Evolutionary conservation across 2,113 vertebrate genomes (phyloP).

Genomic region (Dromiciops gliroides): DNA sequence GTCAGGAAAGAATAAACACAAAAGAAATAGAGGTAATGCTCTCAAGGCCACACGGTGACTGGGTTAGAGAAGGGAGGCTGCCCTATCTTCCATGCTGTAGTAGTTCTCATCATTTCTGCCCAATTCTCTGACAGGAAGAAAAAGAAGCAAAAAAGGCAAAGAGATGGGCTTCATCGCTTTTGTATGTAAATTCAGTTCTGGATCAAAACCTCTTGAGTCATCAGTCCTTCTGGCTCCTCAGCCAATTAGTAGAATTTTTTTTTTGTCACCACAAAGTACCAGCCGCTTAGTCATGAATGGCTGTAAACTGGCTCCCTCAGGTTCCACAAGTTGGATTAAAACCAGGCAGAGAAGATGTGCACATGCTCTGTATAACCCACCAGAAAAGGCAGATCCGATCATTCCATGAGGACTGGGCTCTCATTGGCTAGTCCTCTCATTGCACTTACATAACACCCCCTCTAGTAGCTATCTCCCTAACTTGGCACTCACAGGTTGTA

Average conservation of each 20-base stretch:
- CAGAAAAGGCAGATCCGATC: not conserved
- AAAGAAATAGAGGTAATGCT: not conserved
- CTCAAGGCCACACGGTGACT: not conserved
- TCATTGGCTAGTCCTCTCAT: not conserved
- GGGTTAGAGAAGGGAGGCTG: not conserved
- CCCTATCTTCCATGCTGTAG: not conserved
- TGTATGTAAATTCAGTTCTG: not conserved
- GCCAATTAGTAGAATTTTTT: not conserved
- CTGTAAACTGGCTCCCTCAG: not conserved
- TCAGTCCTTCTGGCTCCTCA: not conserved
- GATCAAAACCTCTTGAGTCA: not conserved
- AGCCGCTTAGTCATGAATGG: not conserved
- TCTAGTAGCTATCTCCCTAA: not conserved
- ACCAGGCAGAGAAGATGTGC: not conserved
- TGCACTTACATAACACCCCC: not conserved
- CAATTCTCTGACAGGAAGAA: not conserved
- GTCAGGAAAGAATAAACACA: not conserved
- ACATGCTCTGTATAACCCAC: not conserved
- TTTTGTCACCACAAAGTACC: not conserved
- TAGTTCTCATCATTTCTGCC: not conserved
- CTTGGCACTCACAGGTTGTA: not conserved
- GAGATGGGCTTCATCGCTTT: not conserved
- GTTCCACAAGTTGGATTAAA: not conserved
- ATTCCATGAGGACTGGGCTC: not conserved
- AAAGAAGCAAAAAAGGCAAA: not conserved